These are phyloP conservation scores for Aegotheles bennettii DNA, from an alignment of 2,113 vertebrate species.

Conservation along the genomic window DNA sequence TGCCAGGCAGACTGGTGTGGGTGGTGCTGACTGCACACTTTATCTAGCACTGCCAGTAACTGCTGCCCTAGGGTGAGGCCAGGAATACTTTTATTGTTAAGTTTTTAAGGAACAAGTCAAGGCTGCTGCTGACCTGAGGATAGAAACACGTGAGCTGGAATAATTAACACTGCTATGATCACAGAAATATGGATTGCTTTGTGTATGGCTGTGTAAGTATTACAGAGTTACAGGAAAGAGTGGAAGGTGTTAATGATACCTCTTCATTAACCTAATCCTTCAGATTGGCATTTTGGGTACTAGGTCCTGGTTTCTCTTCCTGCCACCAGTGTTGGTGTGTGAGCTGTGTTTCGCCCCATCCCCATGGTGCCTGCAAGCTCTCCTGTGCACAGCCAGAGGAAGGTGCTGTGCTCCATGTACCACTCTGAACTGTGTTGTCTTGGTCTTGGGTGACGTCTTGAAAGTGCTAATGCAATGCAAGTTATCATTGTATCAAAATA, in stretches of 20 bases:
- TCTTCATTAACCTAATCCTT: neutral
- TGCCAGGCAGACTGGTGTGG: slow-evolving; percentile 37
- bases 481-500: neutral
- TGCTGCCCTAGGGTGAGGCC: neutral
- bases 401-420: neutral
- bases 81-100: neutral
- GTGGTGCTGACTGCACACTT: slow-evolving; percentile 30
- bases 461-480: neutral
- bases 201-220: neutral
- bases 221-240: neutral
- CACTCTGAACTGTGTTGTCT: neutral
- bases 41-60: neutral
- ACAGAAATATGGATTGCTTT: neutral
- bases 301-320: neutral
- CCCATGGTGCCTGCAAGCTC: neutral
- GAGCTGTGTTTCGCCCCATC: neutral
- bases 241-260: neutral
- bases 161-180: neutral
- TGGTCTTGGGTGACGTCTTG: neutral
- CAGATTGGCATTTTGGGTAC: neutral
- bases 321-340: neutral
- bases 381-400: neutral
- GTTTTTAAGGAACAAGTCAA: neutral
- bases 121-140: neutral
- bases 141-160: neutral